Percentiles rank a stretch among this genome's conserved stretches.
phyloP scores from a whole-genome alignment of 1,140 invertebrate species.

The Atta cephalotes region DNA sequence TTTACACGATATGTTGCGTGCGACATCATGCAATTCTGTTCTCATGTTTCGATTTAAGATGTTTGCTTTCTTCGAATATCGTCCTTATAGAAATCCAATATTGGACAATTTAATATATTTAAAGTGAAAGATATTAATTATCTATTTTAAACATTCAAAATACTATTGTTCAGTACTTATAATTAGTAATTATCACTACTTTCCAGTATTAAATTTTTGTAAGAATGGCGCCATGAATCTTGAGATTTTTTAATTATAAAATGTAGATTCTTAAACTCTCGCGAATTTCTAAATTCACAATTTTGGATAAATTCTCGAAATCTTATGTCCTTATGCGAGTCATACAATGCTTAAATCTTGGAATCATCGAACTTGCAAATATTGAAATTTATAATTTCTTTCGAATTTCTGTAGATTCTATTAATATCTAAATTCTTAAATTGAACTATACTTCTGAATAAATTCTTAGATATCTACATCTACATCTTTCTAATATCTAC shows the following conservation, averaged over 20 bases:
- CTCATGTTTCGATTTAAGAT: background rate
- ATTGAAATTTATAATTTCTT: background rate
- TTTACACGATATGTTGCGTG: slow-evolving; percentile 29
- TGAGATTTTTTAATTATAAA: background rate
- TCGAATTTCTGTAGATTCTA: background rate
- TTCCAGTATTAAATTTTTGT: too few species aligned
- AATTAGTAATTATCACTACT: too few species aligned
- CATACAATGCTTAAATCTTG: background rate
- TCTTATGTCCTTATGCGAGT: background rate
- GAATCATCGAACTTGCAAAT: too few species aligned
- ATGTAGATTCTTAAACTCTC: background rate
- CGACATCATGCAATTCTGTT: slow-evolving; percentile 17
- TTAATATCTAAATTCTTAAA: background rate
- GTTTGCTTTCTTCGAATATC: background rate
- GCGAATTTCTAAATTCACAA: background rate
- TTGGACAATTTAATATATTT: too few species aligned
- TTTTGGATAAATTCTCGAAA: background rate
- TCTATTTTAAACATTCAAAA: too few species aligned
- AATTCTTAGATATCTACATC: background rate
- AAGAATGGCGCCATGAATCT: background rate
- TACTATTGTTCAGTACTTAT: too few species aligned
- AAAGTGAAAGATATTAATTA: too few species aligned
- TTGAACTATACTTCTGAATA: background rate
- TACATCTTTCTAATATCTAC: too few species aligned
- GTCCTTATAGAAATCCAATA: too few species aligned